phyloP scores from a whole-genome alignment of 2,888 invertebrate genomes.

The Metopia argyrocephala region DNA sequence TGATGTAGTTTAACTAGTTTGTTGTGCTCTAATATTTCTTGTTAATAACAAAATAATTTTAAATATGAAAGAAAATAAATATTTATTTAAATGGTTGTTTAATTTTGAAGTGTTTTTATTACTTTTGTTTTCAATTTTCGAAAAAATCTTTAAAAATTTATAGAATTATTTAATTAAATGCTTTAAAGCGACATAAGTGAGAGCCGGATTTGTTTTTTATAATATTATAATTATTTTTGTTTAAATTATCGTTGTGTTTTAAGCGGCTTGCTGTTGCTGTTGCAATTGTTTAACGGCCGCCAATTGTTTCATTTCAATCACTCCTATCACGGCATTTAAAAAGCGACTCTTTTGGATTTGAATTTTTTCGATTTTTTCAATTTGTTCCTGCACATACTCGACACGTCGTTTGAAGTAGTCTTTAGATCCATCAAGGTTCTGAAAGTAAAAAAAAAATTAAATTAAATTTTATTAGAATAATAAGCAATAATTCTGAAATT shows the following conservation, averaged over 20 bases:
- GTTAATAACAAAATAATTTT: conserved; percentile 8
- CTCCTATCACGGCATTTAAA: conserved; percentile 87
- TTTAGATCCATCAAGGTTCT: conserved; percentile 89
- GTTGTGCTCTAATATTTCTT: conserved; percentile 3
- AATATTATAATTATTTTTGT: too few relatives aligned
- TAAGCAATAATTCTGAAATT: too few relatives aligned
- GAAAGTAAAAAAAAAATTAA: conserved; percentile 62
- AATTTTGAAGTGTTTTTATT: conserved; percentile 23
- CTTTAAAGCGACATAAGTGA: too few relatives aligned
- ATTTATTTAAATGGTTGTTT: neutral
- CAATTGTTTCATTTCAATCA: conserved; percentile 85
- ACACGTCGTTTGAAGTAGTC: conserved; percentile 96
- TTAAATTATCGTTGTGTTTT: conserved; percentile 41
- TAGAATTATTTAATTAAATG: too few relatives aligned
- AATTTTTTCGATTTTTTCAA: conserved; percentile 90
- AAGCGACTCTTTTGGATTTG: conserved; percentile 86
- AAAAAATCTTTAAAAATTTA: conserved; percentile 23
- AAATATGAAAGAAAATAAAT: conserved; percentile 16
- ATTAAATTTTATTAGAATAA: too few relatives aligned
- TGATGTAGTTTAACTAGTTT: conserved; percentile 1
- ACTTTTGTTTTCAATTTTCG: conserved; percentile 30
- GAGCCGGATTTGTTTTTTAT: too few relatives aligned
- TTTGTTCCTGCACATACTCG: conserved; percentile 94
- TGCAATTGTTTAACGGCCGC: conserved; percentile 72
- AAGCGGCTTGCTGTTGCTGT: conserved; percentile 70